Conservation (phyloP, 2,113 vertebrate species). For the Anhinga rufa region DNA sequence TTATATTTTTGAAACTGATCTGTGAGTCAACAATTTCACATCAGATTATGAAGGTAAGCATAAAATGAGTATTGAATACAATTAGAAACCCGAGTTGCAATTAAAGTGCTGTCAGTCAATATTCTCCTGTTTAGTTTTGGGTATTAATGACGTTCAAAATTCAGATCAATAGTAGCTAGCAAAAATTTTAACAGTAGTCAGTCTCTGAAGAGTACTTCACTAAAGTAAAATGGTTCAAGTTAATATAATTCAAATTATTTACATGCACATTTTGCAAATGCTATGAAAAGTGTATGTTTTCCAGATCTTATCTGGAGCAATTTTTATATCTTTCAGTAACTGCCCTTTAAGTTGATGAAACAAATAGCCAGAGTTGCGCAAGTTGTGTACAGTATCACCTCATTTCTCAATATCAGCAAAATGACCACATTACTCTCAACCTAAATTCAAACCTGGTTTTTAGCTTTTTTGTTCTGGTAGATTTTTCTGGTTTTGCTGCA, state of each 20-base stretch:
- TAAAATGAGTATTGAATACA: not conserved
- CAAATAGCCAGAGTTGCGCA: not conserved
- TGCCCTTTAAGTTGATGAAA: not conserved
- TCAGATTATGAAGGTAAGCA: not conserved
- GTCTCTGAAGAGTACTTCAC: not conserved
- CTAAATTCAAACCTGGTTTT: not conserved
- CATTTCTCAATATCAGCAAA: not conserved
- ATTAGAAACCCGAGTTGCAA: not conserved
- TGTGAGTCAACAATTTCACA: not conserved
- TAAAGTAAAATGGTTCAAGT: not conserved
- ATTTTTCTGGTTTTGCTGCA: not conserved
- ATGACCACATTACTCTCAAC: not conserved
- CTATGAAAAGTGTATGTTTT: not conserved
- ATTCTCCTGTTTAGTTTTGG: not conserved
- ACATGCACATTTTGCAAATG: not conserved
- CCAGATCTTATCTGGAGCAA: not conserved
- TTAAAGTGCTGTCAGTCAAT: not conserved
- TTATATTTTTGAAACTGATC: slow-evolving; percentile 24
- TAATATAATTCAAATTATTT: not conserved
- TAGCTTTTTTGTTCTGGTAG: not conserved
- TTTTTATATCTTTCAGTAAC: not conserved
- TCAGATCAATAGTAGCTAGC: not conserved
- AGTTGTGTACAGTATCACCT: not conserved
- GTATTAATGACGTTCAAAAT: not conserved
- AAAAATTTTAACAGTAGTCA: not conserved